These are phyloP conservation scores for Petrosia ficiformis DNA, from an alignment of 37 sponge, comb jelly and placozoan genomes.

Conservation along the genomic window DNA sequence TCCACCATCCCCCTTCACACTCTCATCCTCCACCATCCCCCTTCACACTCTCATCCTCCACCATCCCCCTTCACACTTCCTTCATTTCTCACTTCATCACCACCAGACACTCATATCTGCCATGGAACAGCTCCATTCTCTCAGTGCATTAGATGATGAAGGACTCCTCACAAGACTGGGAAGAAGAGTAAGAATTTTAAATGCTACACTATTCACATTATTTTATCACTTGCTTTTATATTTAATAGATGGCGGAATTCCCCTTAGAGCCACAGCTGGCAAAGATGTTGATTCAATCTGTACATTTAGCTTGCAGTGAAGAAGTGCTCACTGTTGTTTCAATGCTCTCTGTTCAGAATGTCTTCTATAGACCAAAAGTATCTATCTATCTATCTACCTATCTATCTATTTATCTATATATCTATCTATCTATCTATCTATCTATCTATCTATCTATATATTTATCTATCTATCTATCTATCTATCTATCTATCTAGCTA, in stretches of 20 bases:
- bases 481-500: not conserved
- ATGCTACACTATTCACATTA: not conserved
- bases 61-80: no score
- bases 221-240: not conserved
- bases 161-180: conserved; percentile 93
- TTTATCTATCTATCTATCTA: not conserved
- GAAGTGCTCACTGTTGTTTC: conserved; percentile 95
- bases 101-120: conserved; percentile 90
- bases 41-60: no score
- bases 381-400: not conserved
- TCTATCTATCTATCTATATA: not conserved
- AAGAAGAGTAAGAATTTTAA: conserved; percentile 36
- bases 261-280: conserved; percentile 95
- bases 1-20: no score
- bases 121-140: conserved; percentile 96
- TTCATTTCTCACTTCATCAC: no score
- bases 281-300: conserved; percentile 94
- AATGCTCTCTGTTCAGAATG: conserved; percentile 97
- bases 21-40: no score
- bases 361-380: conserved; percentile 96
- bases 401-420: not conserved
- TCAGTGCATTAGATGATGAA: conserved; percentile 93
- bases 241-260: conserved; percentile 89
- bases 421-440: not conserved
- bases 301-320: conserved; percentile 95